Evolutionary conservation across 2,888 invertebrate genomes (phyloP), one percentile per base, ranked within the genome.

Genomic region (Lasioglossum leucozonium): DNA sequence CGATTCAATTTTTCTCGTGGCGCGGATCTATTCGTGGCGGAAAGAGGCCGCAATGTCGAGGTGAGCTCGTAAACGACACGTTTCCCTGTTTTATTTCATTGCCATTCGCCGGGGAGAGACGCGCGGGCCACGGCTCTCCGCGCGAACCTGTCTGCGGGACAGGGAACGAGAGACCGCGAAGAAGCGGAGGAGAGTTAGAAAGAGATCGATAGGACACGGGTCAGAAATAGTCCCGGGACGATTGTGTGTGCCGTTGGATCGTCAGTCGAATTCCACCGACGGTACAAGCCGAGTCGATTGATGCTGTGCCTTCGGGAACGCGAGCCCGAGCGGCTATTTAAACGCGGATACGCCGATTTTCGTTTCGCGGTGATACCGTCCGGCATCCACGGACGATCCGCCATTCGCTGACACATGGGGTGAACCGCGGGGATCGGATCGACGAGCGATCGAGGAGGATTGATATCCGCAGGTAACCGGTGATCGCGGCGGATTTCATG

Each of bases 151-250:
- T 76, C 76, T 73, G 69, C 37, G 65, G 77, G 62, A 81, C 78
- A 42, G 34, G 47, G 65, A 34, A 65, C 65, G 65, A 65, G 34
- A 65, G 16, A 65, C 16, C 8, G 13, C 16, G 30, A 30, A 65
- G 30, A 30, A 51, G 51, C 51, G 2, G 22, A 30, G 16, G 30
- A 30, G 62, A 16, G 62, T 16, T 16, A 65, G 65, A 34, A 65
- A 16, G 34, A 89, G 83, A 87, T 86, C 87, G 87, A 90, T 87
- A 86, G 84, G 82, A 84, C 87, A 82, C 77, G 75, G 85, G 83
- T 90, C 89, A 89, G 85, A 90, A 90, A 89, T 88, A 86, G 86
- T 81, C 85, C 78, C 86, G 81, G 80, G 85, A 73, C 87, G 87
- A 85, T 77, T 81, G 85, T 85, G 85, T 82, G 85, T 81, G 79